Percentiles rank a stretch among this genome's conserved stretches.
Conservation (phyloP, 1,140 invertebrate species). For the Dinoponera quadriceps region DNA sequence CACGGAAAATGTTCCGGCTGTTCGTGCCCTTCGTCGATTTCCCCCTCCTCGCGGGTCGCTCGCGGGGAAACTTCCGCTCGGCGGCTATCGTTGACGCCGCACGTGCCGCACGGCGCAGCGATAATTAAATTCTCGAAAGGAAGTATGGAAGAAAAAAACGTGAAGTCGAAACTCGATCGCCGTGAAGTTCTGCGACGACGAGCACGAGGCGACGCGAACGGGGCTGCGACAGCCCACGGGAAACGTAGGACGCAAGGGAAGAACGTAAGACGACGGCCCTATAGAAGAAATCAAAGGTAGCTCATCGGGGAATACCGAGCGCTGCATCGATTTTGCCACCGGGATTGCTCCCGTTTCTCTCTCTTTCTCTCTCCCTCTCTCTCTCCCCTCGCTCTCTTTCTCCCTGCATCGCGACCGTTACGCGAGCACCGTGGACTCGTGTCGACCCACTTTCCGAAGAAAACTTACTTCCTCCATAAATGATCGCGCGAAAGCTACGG, state of each 20-base stretch:
- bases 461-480: conserved; percentile 51
- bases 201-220: too few relatives aligned
- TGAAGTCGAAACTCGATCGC: background rate
- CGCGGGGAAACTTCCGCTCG: too few relatives aligned
- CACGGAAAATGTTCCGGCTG: background rate
- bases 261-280: background rate
- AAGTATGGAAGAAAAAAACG: too few relatives aligned
- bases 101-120: too few relatives aligned
- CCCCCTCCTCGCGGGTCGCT: too few relatives aligned
- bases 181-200: conserved; percentile 7
- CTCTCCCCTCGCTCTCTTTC: background rate
- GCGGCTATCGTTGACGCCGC: too few relatives aligned
- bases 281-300: conserved; percentile 46
- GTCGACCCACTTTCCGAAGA: conserved; percentile 67
- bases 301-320: conserved; percentile 52
- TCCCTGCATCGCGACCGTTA: conserved; percentile 48
- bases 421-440: conserved; percentile 53
- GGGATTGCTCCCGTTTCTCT: conserved; percentile 66
- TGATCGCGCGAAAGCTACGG: conserved; percentile 19
- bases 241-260: background rate
- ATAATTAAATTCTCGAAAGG: too few relatives aligned
- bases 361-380: too few relatives aligned
- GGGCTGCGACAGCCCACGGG: too few relatives aligned
- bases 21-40: background rate
- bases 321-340: conserved; percentile 75